phyloP scores from a whole-genome alignment of 2,797 vertebrate genomes.

The Pelobates cultripes region DNA sequence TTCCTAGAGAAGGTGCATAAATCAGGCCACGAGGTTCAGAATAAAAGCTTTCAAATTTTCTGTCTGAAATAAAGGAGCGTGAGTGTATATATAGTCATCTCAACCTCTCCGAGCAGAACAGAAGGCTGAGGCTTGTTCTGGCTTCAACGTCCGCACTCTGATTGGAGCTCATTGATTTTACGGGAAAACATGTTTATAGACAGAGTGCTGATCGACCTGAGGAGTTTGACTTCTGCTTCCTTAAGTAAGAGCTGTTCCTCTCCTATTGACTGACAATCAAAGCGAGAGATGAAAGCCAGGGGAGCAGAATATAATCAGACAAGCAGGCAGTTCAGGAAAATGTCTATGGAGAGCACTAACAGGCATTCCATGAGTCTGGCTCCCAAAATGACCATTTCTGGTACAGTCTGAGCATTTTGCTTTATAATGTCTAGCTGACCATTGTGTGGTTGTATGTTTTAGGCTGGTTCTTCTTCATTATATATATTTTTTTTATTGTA shows the following conservation, averaged over 20 bases:
- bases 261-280: slow-evolving; percentile 83
- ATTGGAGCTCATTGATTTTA: slow-evolving; percentile 99
- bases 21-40: too few relatives aligned
- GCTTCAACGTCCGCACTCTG: slow-evolving; percentile 72
- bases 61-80: too few relatives aligned
- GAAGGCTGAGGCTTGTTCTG: slow-evolving; percentile 20
- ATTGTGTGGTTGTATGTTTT: too few relatives aligned
- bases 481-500: too few relatives aligned
- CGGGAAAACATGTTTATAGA: slow-evolving; percentile 99
- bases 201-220: slow-evolving; percentile 98
- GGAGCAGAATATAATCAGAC: slow-evolving; percentile 12
- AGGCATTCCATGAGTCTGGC: too few relatives aligned
- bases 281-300: slow-evolving; percentile 66
- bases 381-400: too few relatives aligned
- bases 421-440: too few relatives aligned
- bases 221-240: slow-evolving; percentile 95
- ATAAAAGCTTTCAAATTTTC: too few relatives aligned
- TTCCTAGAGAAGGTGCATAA: too few relatives aligned
- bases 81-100: too few relatives aligned
- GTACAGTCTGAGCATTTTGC: too few relatives aligned
- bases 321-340: background rate
- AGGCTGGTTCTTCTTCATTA: too few relatives aligned
- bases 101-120: slow-evolving; percentile 16
- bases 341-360: background rate
- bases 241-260: slow-evolving; percentile 88